These are phyloP conservation scores for Ennomos fuscantarius DNA, from an alignment of 2,888 invertebrate species.

Conservation along the genomic window DNA sequence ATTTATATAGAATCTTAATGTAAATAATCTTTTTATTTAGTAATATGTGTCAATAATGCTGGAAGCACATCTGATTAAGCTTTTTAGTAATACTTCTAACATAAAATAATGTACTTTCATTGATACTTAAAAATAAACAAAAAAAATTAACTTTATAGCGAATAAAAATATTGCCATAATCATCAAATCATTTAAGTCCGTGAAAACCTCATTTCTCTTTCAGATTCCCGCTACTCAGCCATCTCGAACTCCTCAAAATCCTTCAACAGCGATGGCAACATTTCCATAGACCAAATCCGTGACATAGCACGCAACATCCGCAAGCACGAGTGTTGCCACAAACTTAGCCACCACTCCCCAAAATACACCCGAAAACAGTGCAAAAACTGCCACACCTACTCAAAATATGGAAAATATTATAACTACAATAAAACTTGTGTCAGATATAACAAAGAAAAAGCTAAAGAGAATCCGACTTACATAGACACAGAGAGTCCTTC, in stretches of 20 bases:
- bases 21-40: too few species aligned
- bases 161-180: too few species aligned
- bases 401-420: conserved; percentile 79
- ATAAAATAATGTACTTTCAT: too few species aligned
- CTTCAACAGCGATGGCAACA: conserved; percentile 82
- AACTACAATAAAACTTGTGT: conserved; percentile 78
- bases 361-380: conserved; percentile 79
- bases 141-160: too few species aligned
- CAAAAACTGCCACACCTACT: conserved; percentile 73
- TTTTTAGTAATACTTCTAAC: too few species aligned
- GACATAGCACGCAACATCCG: conserved; percentile 93
- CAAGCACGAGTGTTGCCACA: conserved; percentile 89
- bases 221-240: conserved; percentile 76
- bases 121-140: too few species aligned
- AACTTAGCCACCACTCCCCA: conserved; percentile 78
- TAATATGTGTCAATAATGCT: too few species aligned
- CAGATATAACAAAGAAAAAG: conserved; percentile 63
- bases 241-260: conserved; percentile 83
- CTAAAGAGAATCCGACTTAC: conserved; percentile 49
- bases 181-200: too few species aligned
- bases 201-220: conserved; percentile 35
- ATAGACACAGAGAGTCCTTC: conserved; percentile 53
- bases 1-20: too few species aligned
- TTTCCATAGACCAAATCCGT: conserved; percentile 87
- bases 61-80: too few species aligned